Evolutionary conservation across 2,888 invertebrate genomes (phyloP).

Genomic region (Melieria omissa): DNA sequence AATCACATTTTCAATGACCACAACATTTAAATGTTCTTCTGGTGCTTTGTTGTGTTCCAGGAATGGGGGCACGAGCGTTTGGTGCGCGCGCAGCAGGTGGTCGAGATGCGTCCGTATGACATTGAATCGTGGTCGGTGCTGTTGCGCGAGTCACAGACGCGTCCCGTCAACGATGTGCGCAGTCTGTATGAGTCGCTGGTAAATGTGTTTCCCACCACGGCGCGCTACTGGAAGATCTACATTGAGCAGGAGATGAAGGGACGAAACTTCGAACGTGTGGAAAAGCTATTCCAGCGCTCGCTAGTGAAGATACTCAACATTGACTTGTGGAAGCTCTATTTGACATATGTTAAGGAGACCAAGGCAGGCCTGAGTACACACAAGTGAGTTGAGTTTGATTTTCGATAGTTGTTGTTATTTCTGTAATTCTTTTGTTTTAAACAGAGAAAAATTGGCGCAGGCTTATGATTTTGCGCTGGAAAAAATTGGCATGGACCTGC

Average conservation of each 20-base stretch:
- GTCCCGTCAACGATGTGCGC: conserved; percentile 89
- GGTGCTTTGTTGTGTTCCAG: conserved; percentile 64
- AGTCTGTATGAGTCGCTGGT: conserved; percentile 95
- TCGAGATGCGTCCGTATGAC: conserved; percentile 91
- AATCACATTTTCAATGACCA: background rate
- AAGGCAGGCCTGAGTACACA: conserved; percentile 92
- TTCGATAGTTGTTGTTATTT: background rate
- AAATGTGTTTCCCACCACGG: conserved; percentile 93
- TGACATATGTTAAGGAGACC: conserved; percentile 98
- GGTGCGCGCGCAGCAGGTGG: conserved; percentile 83
- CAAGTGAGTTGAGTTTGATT: conserved; percentile 75
- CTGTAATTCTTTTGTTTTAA: background rate
- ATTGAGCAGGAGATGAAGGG: conserved; percentile 98
- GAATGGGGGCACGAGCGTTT: conserved; percentile 91
- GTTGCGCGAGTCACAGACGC: conserved; percentile 90
- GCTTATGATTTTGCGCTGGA: conserved; percentile 99
- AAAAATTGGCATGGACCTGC: conserved; percentile 98
- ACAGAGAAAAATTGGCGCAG: conserved; percentile 99
- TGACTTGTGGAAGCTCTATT: conserved; percentile 97
- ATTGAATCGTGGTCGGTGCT: conserved; percentile 98
- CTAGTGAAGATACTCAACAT: conserved; percentile 98
- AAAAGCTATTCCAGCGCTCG: conserved; percentile 98
- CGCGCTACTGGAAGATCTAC: conserved; percentile 98
- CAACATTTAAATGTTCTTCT: background rate
- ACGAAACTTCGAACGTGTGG: conserved; percentile 97